Base-by-base conservation (phyloP, 2,888 invertebrate species). In the Cordilura impudica region DNA sequence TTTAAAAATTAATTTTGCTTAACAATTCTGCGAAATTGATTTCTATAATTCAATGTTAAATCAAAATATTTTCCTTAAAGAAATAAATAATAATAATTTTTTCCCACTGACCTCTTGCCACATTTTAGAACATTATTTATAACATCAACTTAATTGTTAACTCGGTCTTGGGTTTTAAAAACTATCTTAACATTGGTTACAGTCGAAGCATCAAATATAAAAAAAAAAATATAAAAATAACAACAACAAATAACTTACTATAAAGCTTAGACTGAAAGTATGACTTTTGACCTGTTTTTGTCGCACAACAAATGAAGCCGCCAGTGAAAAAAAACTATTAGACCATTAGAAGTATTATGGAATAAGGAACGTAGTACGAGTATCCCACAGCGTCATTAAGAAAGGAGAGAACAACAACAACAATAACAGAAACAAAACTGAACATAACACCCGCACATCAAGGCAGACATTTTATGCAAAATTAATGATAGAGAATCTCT, bases 281-380 rank as follows among this genome's bases (percentile, higher is more conserved):
- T 75, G 79, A 75, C 79, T 72, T 75, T 63, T 79, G 79, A 79
- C 75, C 79, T 45, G 71, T 51, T 79, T 79, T 67, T 75, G 75
- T 75, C 75, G 61, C 75, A 67, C 65, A 79, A 75, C 65, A 65
- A 71, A 74, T 63, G 70, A 63, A 53, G 65, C 74, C 67, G 69
- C 63, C 73, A 69, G 65, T 31, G n/a, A n/a, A 78, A 45, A 61
- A 29, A 23, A 76, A 75, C 56, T 65, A 39, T 63, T 70, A 70
- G 35, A 35, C 56, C 26, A 73, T 67, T 70, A 18, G 53, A 6
- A 16, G 12, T 43, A 51, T 51, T 18, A 69, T 26, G 23, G 54
- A 10, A 49, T 56, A 19, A 61, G 65, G 45, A 53, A 53, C 49
- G 35, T 3, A 26, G 35, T 39, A 39, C 6, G 31, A 31, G 8